Evolutionary conservation across 2,888 invertebrate species (phyloP), one percentile per base, ranked within the genome.

Genomic region (Oligia fasciuncula): DNA sequence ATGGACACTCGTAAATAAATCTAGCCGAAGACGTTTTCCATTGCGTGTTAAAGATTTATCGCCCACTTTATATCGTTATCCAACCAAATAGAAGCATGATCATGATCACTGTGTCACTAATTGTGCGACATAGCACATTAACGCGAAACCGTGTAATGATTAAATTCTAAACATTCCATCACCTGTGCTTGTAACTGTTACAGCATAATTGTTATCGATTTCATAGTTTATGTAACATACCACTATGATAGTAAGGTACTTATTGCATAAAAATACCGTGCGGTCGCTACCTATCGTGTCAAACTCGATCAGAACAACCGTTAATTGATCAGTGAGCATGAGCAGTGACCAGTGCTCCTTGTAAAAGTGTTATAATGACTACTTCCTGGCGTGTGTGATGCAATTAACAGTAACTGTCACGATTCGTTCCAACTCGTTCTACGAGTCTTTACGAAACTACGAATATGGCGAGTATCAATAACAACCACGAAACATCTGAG

Each of bases 241-340:
- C 72, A 81, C 84, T 86, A 84, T 85, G 81, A 85, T 89, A 79
- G 66, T 90, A 86, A 83, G 35, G 4, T 80, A n/a, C n/a, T n/a
- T n/a, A 35, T 94, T 94, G 92, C 93, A 92, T 94, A 93, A 94
- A 93, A 91, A 88, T 92, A 90, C 90, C 93, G 92, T 92, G 92
- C 87, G 82, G 83, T 85, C 85, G 87, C 84, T 87, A 83, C 60
- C 67, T 83, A 77, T 92, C 93, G 92, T 93, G 92, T 90, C 87
- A 89, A 91, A 91, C 86, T 90, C 89, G 89, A 90, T 89, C 88
- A 88, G 87, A 90, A 85, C 85, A 85, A 77, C 83, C 67, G 84
- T 82, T 87, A 81, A 86, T 83, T 70, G 81, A 82, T 66, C 75
- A 75, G 46, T 65, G 74, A 86, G 70, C 75, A 79, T 81, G 57